Evolutionary conservation across 1,140 invertebrate species (phyloP), one percentile per base, ranked within the genome.

Genomic region (Oreohelix idahoensis): DNA sequence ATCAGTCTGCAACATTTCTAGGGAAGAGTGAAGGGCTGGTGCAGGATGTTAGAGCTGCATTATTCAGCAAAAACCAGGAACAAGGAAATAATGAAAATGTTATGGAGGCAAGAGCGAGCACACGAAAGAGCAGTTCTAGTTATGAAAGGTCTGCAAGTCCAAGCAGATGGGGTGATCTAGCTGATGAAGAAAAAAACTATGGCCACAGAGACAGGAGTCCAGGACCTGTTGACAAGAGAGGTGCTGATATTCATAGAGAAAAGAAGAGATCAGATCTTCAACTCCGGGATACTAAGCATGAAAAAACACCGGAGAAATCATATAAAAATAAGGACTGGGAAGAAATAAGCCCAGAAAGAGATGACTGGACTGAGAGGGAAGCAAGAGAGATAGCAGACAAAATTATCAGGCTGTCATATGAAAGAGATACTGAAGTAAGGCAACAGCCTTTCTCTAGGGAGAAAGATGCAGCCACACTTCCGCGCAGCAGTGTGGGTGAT

Each of bases 1-100:
- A 91, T 83, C 87, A 91, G 73, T 86, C 85, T 26, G 90, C 90
- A 69, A 89, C 90, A 15, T 91, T 92, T 63, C 79, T 92, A n/a
- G 89, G 86, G 70, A 51, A 71, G 86, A 86, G 38, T 73, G 91
- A 73, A 83, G 75, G 38, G 76, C 84, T 77, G 0, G 70, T 75
- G 74, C 88, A 88, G 69, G 42, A 69, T 35, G n/a, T 71, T 15
- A 81, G 36, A 35, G 63, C 32, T 10, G 38, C 63, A 1, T n/a
- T 81, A 5, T 38, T 38, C 26, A 39, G 39, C 49, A 29, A 49
- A 1, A 45, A 45, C 0, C 26, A 71, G 15, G 63, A 71, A 36
- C 1, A 58, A n/a, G 35, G 69, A 17, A 53, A 51, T 35, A 51
- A 75, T 53, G 71, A 82, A 26, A 38, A 17, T 39, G 35, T 82